These are phyloP conservation scores for Ariolimax columbianus DNA, from an alignment of 2,888 invertebrate genomes.

Conservation along the genomic window DNA sequence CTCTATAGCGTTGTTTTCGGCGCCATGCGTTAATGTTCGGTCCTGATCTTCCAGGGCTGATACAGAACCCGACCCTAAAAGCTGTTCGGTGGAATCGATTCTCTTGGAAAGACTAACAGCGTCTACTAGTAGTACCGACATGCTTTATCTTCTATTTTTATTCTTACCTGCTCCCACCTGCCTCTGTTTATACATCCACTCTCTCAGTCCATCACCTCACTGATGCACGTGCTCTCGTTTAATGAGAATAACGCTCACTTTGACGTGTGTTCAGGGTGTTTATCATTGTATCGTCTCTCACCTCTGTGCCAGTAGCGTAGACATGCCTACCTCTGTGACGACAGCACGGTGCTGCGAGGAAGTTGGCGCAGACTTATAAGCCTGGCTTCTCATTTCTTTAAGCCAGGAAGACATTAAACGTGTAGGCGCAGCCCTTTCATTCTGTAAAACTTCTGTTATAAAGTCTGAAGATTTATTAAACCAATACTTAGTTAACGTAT, in stretches of 20 bases:
- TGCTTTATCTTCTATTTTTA: conserved; percentile 41
- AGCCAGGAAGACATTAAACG: no score
- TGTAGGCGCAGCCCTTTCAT: no score
- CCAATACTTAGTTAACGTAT: no score
- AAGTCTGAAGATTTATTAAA: no score
- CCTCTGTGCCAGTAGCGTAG: not conserved
- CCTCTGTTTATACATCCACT: not conserved
- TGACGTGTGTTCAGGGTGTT: not conserved
- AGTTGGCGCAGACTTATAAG: not conserved
- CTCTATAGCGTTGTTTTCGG: conserved; percentile 37
- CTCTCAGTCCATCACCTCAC: not conserved
- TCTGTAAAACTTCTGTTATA: no score
- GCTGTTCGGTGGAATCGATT: conserved; percentile 74
- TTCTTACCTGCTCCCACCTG: not conserved
- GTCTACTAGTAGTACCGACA: conserved; percentile 73
- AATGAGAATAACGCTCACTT: not conserved
- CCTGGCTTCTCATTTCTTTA: no score
- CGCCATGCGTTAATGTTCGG: conserved; percentile 42
- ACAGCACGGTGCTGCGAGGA: not conserved
- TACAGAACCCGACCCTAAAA: conserved; percentile 51
- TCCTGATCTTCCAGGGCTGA: conserved; percentile 38
- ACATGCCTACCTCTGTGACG: not conserved
- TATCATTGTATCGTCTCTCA: not conserved
- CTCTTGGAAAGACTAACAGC: conserved; percentile 72
- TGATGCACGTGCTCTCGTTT: not conserved